These are phyloP conservation scores for Temnothorax ravouxi DNA, from an alignment of 2,888 invertebrate genomes.

Conservation along the genomic window DNA sequence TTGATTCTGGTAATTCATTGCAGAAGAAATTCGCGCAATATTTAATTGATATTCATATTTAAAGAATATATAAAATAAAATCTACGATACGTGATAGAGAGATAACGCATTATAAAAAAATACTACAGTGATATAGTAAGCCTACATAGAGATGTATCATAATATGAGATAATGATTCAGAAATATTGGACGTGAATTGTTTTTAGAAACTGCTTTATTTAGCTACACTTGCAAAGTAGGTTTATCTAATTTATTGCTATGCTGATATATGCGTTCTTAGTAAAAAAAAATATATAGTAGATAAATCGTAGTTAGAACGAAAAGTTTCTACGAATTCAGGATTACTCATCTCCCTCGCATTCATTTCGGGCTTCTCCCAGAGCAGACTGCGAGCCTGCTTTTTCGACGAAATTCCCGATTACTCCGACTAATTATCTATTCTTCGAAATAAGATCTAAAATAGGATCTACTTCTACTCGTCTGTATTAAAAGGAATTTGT, in stretches of 20 bases:
- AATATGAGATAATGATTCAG: not conserved
- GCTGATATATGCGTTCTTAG: conserved; percentile 8
- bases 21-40: not conserved
- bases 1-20: not conserved
- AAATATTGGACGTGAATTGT: conserved; percentile 29
- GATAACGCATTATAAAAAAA: no score
- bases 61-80: not conserved
- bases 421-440: conserved; percentile 20
- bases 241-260: conserved; percentile 19
- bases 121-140: not conserved
- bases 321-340: conserved; percentile 43
- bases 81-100: not conserved
- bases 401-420: conserved; percentile 19
- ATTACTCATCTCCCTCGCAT: conserved; percentile 37
- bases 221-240: not conserved
- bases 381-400: conserved; percentile 24
- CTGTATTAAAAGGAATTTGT: not conserved
- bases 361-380: not conserved
- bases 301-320: not conserved
- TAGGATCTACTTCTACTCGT: not conserved
- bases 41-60: not conserved
- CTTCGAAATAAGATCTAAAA: conserved; percentile 9
- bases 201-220: conserved; percentile 16
- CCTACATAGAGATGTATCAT: not conserved
- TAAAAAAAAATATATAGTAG: conserved; percentile 14